Percentiles rank a stretch among this genome's conserved stretches.
Evolutionary conservation across 2,797 vertebrate species (phyloP).

Genomic region (Pseudomugil gertrudae): DNA sequence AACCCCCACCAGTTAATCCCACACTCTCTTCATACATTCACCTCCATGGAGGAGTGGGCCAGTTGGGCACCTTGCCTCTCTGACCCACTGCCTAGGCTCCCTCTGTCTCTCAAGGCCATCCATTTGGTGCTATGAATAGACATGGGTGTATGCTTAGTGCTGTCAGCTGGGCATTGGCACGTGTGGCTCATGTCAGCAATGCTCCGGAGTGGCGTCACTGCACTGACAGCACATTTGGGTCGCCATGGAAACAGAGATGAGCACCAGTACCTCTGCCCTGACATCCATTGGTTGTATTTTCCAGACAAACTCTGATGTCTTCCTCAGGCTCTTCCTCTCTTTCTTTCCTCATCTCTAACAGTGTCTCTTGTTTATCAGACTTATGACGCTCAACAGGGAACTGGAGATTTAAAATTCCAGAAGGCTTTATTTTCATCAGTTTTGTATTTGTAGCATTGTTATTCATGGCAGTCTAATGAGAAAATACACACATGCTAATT

Average conservation of each 20-base stretch:
- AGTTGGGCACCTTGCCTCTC: slow-evolving; percentile 39
- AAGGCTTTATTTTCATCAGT: slow-evolving; percentile 19
- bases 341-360: neutral
- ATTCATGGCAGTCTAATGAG: slow-evolving; percentile 21
- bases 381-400: slow-evolving; percentile 40
- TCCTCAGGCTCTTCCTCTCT: slow-evolving; percentile 6
- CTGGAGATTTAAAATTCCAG: slow-evolving; percentile 32
- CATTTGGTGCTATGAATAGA: slow-evolving; percentile 77
- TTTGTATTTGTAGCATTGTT: slow-evolving; percentile 18
- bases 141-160: slow-evolving; percentile 51
- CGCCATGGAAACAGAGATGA: slow-evolving; percentile 83
- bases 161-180: slow-evolving; percentile 77
- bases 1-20: slow-evolving; percentile 29
- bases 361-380: slow-evolving; percentile 18
- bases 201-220: slow-evolving; percentile 75
- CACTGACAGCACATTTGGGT: slow-evolving; percentile 77
- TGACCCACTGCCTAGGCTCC: slow-evolving; percentile 35
- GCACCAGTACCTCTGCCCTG: slow-evolving; percentile 70
- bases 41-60: slow-evolving; percentile 27
- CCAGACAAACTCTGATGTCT: slow-evolving; percentile 54
- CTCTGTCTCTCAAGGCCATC: slow-evolving; percentile 50
- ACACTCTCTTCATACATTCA: slow-evolving; percentile 18
- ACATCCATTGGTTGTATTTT: slow-evolving; percentile 48
- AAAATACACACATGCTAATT: slow-evolving; percentile 9
- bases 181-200: slow-evolving; percentile 69